A percentile compares a stretch with the other conserved stretches of the same genome.
These are phyloP conservation scores for Seira musarum DNA, from an alignment of 2,888 invertebrate genomes.

Conservation along the genomic window DNA sequence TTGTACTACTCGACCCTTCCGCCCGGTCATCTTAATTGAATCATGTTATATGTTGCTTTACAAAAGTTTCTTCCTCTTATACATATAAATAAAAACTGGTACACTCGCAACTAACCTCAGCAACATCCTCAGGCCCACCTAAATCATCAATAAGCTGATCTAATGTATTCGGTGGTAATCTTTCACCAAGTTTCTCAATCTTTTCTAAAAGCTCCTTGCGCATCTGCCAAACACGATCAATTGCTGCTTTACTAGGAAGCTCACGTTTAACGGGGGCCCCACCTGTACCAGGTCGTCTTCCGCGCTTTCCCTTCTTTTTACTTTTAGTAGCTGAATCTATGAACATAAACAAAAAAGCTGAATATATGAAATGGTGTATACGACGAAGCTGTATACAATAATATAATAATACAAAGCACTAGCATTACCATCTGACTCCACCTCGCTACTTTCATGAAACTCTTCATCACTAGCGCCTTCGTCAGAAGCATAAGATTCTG, in stretches of 20 bases:
- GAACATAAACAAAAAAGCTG: not conserved
- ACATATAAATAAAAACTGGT: not conserved
- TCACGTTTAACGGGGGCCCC: constrained; percentile 48
- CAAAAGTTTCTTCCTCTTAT: too few relatives aligned
- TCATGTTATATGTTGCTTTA: too few relatives aligned
- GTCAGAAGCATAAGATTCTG: constrained; percentile 57
- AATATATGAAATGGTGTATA: not conserved
- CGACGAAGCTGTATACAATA: too few relatives aligned
- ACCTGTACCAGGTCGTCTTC: constrained; percentile 46
- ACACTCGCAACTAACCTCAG: constrained; percentile 79
- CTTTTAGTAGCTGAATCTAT: constrained; percentile 38
- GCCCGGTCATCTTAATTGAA: constrained; percentile 89
- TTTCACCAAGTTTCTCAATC: constrained; percentile 89
- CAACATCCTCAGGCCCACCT: constrained; percentile 97
- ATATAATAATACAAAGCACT: too few relatives aligned
- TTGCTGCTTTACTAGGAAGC: constrained; percentile 84
- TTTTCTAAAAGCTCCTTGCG: constrained; percentile 90
- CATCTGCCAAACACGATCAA: constrained; percentile 92
- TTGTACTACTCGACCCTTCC: constrained; percentile 94
- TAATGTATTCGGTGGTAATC: constrained; percentile 95
- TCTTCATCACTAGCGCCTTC: constrained; percentile 61
- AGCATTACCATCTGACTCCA: constrained; percentile 73
- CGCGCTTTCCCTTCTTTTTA: constrained; percentile 54
- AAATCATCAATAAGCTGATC: constrained; percentile 99
- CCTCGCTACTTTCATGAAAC: constrained; percentile 68